A percentile compares a stretch with the other conserved stretches of the same genome.
Evolutionary conservation across 2,113 vertebrate species (phyloP).

Genomic region (Melanotaenia duboulayi): DNA sequence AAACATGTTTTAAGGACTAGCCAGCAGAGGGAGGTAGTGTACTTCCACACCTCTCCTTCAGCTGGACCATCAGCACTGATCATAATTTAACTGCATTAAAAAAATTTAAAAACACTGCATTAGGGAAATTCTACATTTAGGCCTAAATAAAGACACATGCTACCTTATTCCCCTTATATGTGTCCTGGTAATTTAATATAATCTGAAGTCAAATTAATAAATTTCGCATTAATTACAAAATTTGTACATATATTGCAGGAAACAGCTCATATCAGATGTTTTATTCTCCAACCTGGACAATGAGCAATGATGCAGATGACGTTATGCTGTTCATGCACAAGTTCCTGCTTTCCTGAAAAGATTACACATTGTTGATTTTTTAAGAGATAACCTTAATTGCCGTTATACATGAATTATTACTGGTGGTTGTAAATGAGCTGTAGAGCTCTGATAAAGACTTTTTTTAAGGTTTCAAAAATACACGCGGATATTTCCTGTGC

Average conservation of each 20-base stretch:
- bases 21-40: conserved; percentile 73
- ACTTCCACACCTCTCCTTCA: conserved; percentile 17
- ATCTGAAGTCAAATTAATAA: not conserved
- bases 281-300: not conserved
- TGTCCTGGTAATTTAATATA: no score
- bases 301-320: no score
- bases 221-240: not conserved
- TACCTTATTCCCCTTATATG: no score
- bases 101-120: not conserved
- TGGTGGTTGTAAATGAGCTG: not conserved
- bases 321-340: no score
- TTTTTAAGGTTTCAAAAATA: no score
- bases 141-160: not conserved
- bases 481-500: not conserved
- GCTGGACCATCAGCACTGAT: conserved; percentile 20
- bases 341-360: not conserved
- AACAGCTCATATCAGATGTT: no score
- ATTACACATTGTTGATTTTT: not conserved
- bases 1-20: conserved; percentile 22
- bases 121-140: not conserved
- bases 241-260: not conserved
- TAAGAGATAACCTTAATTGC: not conserved
- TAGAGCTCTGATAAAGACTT: no score
- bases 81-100: no score
- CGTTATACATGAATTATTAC: not conserved